Evolutionary conservation across 2,888 invertebrate genomes (phyloP).

Genomic region (Parnassius glacialis): DNA sequence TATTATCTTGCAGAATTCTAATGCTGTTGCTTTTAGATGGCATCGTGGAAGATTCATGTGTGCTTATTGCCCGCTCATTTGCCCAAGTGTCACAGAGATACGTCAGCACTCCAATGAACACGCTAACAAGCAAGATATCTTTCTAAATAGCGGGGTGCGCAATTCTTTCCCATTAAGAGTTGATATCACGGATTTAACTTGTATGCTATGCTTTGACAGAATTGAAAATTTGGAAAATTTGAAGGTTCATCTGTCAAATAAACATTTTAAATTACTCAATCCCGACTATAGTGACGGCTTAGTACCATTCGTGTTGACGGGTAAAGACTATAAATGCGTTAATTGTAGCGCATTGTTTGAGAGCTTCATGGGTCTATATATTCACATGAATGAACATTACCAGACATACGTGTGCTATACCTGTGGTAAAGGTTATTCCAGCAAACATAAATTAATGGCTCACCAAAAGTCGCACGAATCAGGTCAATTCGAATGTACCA

Average conservation of each 20-base stretch:
- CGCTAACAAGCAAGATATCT: conserved; percentile 45
- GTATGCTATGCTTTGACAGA: conserved; percentile 43
- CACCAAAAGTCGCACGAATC: conserved; percentile 61
- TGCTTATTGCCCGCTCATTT: conserved; percentile 51
- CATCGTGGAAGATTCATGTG: conserved; percentile 60
- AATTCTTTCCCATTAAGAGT: conserved; percentile 56
- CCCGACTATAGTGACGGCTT: conserved; percentile 49
- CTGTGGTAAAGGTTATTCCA: conserved; percentile 72
- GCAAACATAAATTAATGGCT: conserved; percentile 59
- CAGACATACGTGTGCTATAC: conserved; percentile 63
- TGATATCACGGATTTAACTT: conserved; percentile 53
- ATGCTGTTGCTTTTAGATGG: conserved; percentile 59
- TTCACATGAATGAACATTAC: conserved; percentile 70
- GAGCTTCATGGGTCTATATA: conserved; percentile 48
- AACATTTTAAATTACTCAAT: conserved; percentile 42
- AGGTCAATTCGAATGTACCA: conserved; percentile 59
- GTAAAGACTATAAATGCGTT: conserved; percentile 50
- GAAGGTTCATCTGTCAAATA: conserved; percentile 46
- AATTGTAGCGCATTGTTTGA: conserved; percentile 46
- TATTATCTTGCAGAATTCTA: conserved; percentile 54
- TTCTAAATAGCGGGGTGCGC: conserved; percentile 44
- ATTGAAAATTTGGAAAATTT: conserved; percentile 40
- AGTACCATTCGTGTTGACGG: conserved; percentile 53
- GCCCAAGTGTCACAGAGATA: conserved; percentile 42
- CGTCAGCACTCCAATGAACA: conserved; percentile 48